Evolutionary conservation across 1,140 invertebrate genomes (phyloP).

Genomic region (Temnothorax longispinosus): DNA sequence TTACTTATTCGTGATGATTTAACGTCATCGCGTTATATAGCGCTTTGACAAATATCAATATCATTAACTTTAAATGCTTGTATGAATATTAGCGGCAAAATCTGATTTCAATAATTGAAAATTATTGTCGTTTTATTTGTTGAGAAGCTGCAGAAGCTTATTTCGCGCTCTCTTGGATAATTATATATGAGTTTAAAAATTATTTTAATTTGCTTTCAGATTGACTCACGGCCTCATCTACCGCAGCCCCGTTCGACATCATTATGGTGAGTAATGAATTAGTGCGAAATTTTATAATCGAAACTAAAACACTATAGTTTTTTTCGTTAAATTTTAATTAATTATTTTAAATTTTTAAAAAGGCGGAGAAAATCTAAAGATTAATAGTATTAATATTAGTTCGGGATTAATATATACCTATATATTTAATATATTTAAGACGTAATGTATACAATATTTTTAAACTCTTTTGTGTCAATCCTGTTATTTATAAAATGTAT

Average conservation of each 20-base stretch:
- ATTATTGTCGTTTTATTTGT: not conserved
- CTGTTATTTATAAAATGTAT: not conserved
- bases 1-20: not conserved
- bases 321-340: not conserved
- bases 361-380: not conserved
- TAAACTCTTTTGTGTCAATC: not conserved
- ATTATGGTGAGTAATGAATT: conserved; percentile 51
- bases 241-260: not conserved
- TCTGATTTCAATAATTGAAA: not conserved
- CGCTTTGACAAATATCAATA: not conserved
- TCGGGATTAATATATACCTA: not conserved
- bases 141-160: not conserved
- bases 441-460: not conserved
- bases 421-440: not conserved
- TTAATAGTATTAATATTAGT: not conserved
- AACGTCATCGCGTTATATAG: not conserved
- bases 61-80: not conserved
- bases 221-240: not conserved
- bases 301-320: not conserved
- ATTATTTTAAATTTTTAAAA: not conserved
- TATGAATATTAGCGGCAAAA: not conserved
- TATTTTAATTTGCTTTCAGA: conserved; percentile 37
- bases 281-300: not conserved
- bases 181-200: not conserved
- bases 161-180: not conserved